Evolutionary conservation across 1,140 invertebrate genomes (phyloP).

Genomic region (Euura lappo): DNA sequence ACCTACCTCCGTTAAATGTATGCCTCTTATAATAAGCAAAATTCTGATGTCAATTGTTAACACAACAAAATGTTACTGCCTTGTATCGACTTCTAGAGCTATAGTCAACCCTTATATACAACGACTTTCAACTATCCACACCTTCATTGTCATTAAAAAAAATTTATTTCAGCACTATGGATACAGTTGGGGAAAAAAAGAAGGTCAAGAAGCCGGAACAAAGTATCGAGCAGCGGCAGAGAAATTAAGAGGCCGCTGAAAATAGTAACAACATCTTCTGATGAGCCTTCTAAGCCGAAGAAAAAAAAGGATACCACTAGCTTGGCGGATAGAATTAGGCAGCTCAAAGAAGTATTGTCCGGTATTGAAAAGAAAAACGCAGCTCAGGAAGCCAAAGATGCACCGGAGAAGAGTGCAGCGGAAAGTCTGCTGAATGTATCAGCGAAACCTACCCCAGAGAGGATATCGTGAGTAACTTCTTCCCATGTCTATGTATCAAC

Average conservation of each 20-base stretch:
- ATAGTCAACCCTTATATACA: neutral
- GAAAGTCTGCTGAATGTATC: neutral
- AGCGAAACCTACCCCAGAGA: neutral
- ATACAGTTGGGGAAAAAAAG: neutral
- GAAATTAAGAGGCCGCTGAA: neutral
- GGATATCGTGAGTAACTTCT: neutral
- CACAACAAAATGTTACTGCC: neutral
- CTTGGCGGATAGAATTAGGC: neutral
- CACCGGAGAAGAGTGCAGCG: neutral
- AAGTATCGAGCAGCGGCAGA: neutral
- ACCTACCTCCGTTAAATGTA: neutral
- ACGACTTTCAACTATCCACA: neutral
- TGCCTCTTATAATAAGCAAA: neutral
- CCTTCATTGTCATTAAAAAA: neutral
- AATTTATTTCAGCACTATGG: neutral
- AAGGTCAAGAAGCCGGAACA: neutral
- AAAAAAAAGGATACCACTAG: neutral
- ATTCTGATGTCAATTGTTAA: neutral
- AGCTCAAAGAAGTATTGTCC: neutral
- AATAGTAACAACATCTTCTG: neutral
- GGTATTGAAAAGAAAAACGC: neutral
- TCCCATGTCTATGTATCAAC: neutral
- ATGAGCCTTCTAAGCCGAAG: neutral
- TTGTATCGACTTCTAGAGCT: neutral
- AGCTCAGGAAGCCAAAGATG: neutral